phyloP scores from a whole-genome alignment of 2,797 vertebrate species.

The Sebastes alutus region DNA sequence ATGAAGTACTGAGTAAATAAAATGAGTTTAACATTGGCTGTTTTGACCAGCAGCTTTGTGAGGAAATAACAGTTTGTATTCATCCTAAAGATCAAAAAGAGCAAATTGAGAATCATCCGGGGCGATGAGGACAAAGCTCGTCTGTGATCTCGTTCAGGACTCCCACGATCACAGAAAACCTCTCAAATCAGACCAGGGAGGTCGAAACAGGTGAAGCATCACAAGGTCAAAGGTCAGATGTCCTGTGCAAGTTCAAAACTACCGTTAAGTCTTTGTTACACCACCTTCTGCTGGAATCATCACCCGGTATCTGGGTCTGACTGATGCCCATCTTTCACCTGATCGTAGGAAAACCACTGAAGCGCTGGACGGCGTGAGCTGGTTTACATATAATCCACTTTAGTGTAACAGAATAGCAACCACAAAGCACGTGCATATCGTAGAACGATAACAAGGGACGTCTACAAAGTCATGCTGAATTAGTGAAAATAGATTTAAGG shows the following conservation, averaged over 20 bases:
- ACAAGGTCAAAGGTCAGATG: constrained; percentile 38
- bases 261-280: neutral
- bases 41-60: neutral
- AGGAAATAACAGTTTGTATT: constrained; percentile 10
- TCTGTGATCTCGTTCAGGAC: neutral
- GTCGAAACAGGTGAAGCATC: constrained; percentile 1
- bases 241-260: constrained; percentile 13
- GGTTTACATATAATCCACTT: constrained; percentile 16
- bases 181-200: neutral
- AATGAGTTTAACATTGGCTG: neutral
- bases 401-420: neutral
- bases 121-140: constrained; percentile 11
- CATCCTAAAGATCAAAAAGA: constrained; percentile 27
- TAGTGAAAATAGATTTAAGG: neutral
- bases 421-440: neutral
- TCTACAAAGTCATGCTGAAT: neutral
- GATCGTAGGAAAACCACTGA: constrained; percentile 18
- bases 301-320: neutral
- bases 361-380: neutral
- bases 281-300: neutral
- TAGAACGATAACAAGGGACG: too few species aligned
- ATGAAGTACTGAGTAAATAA: neutral
- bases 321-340: neutral
- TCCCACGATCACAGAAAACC: neutral
- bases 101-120: constrained; percentile 4